These are phyloP conservation scores for Peromyscus maniculatus DNA, from an alignment of 2,113 vertebrate species.

Conservation along the genomic window DNA sequence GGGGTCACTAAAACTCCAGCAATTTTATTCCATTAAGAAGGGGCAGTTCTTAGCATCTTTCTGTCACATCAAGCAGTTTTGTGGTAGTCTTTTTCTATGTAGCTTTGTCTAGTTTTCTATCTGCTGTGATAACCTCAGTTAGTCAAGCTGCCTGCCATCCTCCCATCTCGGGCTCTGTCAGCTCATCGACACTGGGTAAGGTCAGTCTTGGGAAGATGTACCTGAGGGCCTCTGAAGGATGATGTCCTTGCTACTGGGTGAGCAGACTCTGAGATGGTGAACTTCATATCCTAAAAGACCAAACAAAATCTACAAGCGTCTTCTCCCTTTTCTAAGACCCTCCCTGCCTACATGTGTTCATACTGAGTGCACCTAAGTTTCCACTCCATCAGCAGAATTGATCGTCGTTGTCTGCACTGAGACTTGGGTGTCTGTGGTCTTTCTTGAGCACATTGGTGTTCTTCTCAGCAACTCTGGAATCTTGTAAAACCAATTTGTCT, in stretches of 20 bases:
- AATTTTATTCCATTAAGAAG: constrained; percentile 79
- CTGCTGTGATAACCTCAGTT: constrained; percentile 66
- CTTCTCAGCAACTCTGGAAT: background rate
- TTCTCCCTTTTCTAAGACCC: background rate
- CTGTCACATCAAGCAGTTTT: constrained; percentile 62
- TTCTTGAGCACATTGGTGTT: background rate
- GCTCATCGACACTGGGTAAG: constrained; percentile 44
- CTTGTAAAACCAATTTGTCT: background rate
- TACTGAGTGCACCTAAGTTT: background rate
- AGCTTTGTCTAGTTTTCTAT: constrained; percentile 78
- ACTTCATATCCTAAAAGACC: background rate
- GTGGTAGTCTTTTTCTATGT: constrained; percentile 65
- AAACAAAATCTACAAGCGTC: background rate
- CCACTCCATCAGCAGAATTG: background rate
- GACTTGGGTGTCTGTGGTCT: background rate
- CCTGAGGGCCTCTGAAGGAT: constrained; percentile 66
- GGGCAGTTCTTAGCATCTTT: constrained; percentile 70
- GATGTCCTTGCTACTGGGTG: constrained; percentile 7
- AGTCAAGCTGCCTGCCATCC: constrained; percentile 73
- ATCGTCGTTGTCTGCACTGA: background rate
- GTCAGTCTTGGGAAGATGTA: constrained; percentile 71
- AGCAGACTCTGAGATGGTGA: constrained; percentile 55
- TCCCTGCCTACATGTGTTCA: background rate
- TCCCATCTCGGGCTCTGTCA: constrained; percentile 74
- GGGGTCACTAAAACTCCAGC: constrained; percentile 68